Conservation (phyloP, 2,888 invertebrate species). For the Bellardia pandia region DNA sequence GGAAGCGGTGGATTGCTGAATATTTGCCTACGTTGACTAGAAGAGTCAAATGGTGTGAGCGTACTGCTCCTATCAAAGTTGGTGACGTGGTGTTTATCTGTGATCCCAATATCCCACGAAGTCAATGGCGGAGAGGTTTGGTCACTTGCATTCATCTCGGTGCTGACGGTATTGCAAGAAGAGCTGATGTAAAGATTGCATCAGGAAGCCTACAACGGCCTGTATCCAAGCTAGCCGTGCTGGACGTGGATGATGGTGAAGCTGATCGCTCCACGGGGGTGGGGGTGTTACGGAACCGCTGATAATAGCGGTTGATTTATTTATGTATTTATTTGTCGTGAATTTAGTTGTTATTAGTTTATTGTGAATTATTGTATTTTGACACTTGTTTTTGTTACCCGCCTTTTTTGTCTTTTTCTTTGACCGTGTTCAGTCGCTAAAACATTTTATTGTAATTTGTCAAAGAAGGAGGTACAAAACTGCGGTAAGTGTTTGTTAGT, state of each 20-base stretch:
- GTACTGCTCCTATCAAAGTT: slow-evolving; percentile 41
- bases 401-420: too few relatives aligned
- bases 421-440: too few relatives aligned
- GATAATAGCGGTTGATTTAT: slow-evolving; percentile 1
- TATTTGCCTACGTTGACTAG: slow-evolving; percentile 67
- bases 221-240: too few relatives aligned
- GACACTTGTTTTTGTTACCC: too few relatives aligned
- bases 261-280: slow-evolving; percentile 66
- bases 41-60: slow-evolving; percentile 67
- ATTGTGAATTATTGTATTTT: too few relatives aligned
- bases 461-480: too few relatives aligned
- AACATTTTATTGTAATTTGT: too few relatives aligned
- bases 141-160: slow-evolving; percentile 73
- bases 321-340: not conserved
- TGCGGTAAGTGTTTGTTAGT: too few relatives aligned
- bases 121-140: slow-evolving; percentile 72
- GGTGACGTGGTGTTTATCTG: slow-evolving; percentile 72
- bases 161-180: slow-evolving; percentile 73
- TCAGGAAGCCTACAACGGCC: too few relatives aligned
- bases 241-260: slow-evolving; percentile 79
- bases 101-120: slow-evolving; percentile 73
- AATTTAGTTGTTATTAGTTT: not conserved
- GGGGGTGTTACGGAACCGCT: slow-evolving; percentile 10
- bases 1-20: slow-evolving; percentile 69
- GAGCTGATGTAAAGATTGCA: slow-evolving; percentile 74